These are phyloP conservation scores for Catharus bicknelli DNA, from an alignment of 2,113 vertebrate genomes.

Conservation along the genomic window DNA sequence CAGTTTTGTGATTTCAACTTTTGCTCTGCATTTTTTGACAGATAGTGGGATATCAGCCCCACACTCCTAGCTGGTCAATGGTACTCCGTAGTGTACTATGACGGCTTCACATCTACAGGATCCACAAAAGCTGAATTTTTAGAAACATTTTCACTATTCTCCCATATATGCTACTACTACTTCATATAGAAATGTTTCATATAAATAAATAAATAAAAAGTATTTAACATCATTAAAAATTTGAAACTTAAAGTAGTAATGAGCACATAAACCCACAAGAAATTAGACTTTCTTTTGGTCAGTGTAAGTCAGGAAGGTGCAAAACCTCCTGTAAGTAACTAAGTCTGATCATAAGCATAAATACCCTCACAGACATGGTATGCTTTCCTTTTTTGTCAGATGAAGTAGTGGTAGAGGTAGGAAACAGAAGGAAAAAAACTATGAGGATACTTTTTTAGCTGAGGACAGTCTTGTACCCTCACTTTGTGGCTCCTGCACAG, in stretches of 20 bases:
- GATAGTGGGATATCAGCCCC: background rate
- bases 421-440: background rate
- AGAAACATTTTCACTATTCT: background rate
- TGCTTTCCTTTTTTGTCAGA: background rate
- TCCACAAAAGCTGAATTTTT: background rate
- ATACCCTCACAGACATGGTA: accelerated
- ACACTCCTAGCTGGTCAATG: background rate
- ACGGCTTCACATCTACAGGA: background rate
- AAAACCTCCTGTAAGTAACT: background rate
- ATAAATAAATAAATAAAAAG: background rate
- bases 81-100: background rate
- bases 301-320: background rate
- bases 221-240: background rate
- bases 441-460: background rate
- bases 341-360: background rate
- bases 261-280: background rate
- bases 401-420: background rate
- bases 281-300: background rate
- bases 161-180: background rate
- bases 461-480: background rate
- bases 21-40: background rate
- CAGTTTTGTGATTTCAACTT: background rate
- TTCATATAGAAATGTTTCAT: background rate
- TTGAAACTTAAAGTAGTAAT: background rate
- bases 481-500: accelerated